Conservation (phyloP, 2,113 vertebrate species). For the Tangachromis dhanisi region DNA sequence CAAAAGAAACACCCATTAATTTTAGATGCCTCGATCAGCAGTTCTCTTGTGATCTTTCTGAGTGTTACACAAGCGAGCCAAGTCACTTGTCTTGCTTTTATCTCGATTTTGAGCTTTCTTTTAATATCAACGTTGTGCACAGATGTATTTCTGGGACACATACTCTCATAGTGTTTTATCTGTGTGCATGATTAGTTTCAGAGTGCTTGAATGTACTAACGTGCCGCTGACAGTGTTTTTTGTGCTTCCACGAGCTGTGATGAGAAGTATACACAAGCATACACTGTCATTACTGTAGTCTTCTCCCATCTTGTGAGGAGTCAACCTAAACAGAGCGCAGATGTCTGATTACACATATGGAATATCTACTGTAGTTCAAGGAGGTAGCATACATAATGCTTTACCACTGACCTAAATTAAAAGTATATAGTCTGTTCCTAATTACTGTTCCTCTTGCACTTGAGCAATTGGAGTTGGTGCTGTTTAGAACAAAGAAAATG, state of each 20-base stretch:
- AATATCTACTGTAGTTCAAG: neutral
- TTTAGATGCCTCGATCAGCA: neutral
- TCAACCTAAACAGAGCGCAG: neutral
- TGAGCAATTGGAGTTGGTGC: neutral
- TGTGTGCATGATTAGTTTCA: conserved; percentile 36
- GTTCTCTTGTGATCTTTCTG: neutral
- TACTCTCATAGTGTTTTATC: conserved; percentile 10
- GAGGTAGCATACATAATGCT: neutral
- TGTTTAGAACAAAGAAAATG: conserved; percentile 18
- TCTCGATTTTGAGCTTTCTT: neutral
- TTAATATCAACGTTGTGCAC: neutral
- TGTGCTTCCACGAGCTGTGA: neutral
- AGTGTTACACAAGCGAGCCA: neutral
- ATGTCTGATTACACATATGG: neutral
- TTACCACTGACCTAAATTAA: conserved; percentile 9
- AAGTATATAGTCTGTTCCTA: neutral
- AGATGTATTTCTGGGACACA: neutral
- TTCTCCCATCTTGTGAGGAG: neutral
- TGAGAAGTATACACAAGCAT: neutral
- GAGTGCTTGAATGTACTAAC: neutral
- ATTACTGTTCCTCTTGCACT: neutral
- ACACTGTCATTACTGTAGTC: neutral
- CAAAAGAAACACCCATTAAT: neutral
- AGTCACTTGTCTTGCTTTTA: neutral
- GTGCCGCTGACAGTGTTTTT: neutral